Evolutionary conservation across 2,888 invertebrate species (phyloP), one percentile per base, ranked within the genome.

Genomic region (Dexiosoma caninum): DNA sequence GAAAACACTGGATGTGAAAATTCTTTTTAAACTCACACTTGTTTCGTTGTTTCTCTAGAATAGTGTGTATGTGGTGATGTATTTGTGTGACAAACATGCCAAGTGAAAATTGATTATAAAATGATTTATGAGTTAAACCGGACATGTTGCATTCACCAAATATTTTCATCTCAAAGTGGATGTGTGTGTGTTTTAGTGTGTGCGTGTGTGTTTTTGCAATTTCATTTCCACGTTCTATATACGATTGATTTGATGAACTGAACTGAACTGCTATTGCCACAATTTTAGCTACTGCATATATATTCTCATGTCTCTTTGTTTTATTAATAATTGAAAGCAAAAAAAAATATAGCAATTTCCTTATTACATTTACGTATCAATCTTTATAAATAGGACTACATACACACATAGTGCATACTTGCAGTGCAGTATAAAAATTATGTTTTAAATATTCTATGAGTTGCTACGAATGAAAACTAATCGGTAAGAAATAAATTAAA

Each of bases 51-150:
- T 32, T 27, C 19, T 53, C 10, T 57, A 35, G 10, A 27, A 30
- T 32, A 7, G 9, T 51, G 2, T 37, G 16, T 40, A 9, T 59
- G 51, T 44, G 16, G 40, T 12, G 32, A 16, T 37, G 19, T 57
- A 14, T 62, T 23, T 35, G 10, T 44, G 27, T 27, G 55, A 49
- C 77, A 81, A 81, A 84, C 85, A 86, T 86, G 86, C 84, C 86
- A 85, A 84, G 82, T 74, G 84, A 86, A 87, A 87, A 87, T 87
- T 87, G 87, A 87, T 87, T 87, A 87, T 86, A 85, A 86, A 86
- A 86, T 87, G 87, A 87, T 87, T 87, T 87, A 87, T 86, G 86
- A 78, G 74, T 23, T 55, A 19, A 64, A 60, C 27, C 67, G 44
- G 75, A 59, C 78, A 72, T 62, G 66, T 51, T 74, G 83, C 84